These are phyloP conservation scores for Parus major DNA, from an alignment of 2,113 vertebrate species.

Conservation along the genomic window DNA sequence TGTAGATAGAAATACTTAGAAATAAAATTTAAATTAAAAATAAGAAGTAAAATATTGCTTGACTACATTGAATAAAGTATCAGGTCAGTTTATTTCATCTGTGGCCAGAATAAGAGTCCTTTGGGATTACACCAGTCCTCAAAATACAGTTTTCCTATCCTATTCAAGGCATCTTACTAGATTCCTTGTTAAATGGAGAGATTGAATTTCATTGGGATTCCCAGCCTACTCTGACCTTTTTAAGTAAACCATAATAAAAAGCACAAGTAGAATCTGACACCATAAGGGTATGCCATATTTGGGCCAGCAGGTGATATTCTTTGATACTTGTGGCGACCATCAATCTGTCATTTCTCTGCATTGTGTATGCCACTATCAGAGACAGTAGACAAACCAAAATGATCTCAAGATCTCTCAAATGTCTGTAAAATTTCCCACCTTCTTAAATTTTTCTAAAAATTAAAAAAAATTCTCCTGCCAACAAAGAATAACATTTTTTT, in stretches of 20 bases:
- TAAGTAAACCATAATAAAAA: constrained; percentile 63
- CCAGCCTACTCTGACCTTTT: constrained; percentile 64
- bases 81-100: background rate
- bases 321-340: constrained; percentile 47
- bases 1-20: background rate
- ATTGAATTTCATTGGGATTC: constrained; percentile 71
- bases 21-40: background rate
- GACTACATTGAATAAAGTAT: background rate
- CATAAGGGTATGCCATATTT: constrained; percentile 17
- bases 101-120: background rate
- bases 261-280: constrained; percentile 61
- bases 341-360: constrained; percentile 43
- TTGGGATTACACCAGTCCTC: background rate
- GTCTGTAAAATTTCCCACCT: background rate
- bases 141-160: constrained; percentile 30
- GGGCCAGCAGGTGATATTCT: constrained; percentile 64
- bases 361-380: background rate
- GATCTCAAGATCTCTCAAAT: background rate
- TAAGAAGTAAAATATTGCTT: background rate
- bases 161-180: constrained; percentile 47
- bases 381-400: background rate
- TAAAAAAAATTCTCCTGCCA: background rate
- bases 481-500: background rate
- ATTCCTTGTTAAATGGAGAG: constrained; percentile 65
- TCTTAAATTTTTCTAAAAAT: background rate